Base-by-base conservation (phyloP, 2,113 vertebrate genomes). In the Percopsis transmontana region DNA sequence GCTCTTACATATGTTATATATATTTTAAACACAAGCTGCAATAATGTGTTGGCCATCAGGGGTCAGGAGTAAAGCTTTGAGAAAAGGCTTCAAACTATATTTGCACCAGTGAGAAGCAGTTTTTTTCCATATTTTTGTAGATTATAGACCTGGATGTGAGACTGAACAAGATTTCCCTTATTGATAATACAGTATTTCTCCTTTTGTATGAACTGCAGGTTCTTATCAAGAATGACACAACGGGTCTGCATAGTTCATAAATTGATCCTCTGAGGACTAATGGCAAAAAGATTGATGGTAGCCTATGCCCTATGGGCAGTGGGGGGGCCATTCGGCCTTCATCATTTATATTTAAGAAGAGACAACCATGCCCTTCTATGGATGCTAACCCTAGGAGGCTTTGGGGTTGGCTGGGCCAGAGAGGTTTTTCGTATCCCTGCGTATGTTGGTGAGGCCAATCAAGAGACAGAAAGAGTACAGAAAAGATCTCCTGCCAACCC, bases 311-410 rank as follows among this genome's bases (percentile, higher is more conserved):
- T 98, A 57, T 97, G 96, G 95, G 95, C 91, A 16, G 38, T 91
- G 4, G 96, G 94, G 62, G 96, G 95, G 5, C 94, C 90, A 2
- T 72, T 92, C 21, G 95, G 96, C 20, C 92, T 98, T 66, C 95
- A 97, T 61, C 96, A 98, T 72, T 51, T 98, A n/a, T 97, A 97
- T 74, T 84, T 97, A 77, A 88, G 93, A 52, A 87, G 95, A 70
- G 95, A 97, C 84, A 96, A 91, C 66, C 96, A 97, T 7, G 95
- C 95, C 1, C 89, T 97, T 60, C 81, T 98, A 23, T 96, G 95
- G 94, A 92, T 97, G 89, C 75, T 98, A 24, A 96, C 95, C 1
- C 69, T 97, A 55, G 95, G 95, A 0, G 95, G 95, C 1, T 95
- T 95, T 66, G 94, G 94, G 0, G 69, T 94, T 1, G 95, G 94